A percentile compares a stretch with the other conserved stretches of the same genome.
phyloP scores from a whole-genome alignment of 2,113 vertebrate genomes.

The Drymodes brunneopygia region DNA sequence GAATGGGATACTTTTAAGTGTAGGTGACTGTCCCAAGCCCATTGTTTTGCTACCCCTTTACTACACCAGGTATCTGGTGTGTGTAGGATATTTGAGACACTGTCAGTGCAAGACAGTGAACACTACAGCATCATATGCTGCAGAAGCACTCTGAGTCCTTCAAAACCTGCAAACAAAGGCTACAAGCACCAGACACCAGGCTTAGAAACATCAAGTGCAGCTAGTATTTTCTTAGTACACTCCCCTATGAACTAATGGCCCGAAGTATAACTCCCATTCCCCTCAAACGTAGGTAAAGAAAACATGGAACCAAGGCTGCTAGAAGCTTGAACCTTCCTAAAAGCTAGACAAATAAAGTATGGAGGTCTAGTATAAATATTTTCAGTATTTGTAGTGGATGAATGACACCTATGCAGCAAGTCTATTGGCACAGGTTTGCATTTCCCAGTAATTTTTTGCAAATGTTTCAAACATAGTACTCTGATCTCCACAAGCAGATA shows the following conservation, averaged over 20 bases:
- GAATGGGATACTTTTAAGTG: not conserved
- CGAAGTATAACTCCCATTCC: not conserved
- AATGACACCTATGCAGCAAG: not conserved
- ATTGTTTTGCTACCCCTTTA: not conserved
- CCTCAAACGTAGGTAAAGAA: not conserved
- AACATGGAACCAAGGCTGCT: not conserved
- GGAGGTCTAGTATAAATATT: not conserved
- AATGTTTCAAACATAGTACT: not conserved
- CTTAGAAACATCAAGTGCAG: not conserved
- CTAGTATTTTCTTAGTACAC: not conserved
- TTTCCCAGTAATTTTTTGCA: not conserved
- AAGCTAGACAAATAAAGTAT: not conserved
- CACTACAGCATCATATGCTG: accelerated
- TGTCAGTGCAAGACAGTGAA: not conserved
- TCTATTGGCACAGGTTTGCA: not conserved
- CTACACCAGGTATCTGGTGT: not conserved
- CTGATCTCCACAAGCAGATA: not conserved
- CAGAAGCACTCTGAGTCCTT: not conserved
- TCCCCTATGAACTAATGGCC: not conserved
- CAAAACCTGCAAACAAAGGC: not conserved
- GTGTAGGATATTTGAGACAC: not conserved
- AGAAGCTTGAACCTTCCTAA: not conserved
- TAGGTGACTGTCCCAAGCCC: not conserved
- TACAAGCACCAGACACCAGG: not conserved
- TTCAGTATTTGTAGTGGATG: not conserved